phyloP scores from a whole-genome alignment of 2,797 vertebrate genomes.

The Diglossa cyanea region DNA sequence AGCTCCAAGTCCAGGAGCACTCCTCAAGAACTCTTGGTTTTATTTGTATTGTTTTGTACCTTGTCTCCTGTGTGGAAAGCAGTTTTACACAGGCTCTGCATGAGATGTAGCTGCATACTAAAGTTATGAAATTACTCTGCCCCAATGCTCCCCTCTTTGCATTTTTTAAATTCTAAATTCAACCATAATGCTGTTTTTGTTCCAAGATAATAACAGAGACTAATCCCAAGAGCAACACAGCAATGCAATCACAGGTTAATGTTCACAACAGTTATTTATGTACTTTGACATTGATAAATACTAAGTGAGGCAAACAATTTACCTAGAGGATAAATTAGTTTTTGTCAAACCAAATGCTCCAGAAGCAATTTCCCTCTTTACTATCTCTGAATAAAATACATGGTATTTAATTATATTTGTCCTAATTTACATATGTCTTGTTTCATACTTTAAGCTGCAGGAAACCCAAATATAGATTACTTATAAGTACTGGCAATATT shows the following conservation, averaged over 20 bases:
- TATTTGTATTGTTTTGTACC: neutral
- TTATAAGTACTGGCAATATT: rapidly evolving
- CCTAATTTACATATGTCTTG: neutral
- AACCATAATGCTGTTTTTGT: neutral
- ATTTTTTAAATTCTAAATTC: neutral
- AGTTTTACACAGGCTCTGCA: neutral
- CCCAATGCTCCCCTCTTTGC: neutral
- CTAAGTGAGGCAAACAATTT: neutral
- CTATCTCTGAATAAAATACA: neutral
- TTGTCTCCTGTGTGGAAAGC: neutral
- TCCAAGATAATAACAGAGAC: neutral
- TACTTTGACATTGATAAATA: neutral
- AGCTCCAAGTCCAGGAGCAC: neutral
- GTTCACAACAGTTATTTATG: neutral
- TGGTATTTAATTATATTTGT: neutral
- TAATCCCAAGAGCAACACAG: neutral
- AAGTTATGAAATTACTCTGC: neutral
- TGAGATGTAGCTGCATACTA: neutral
- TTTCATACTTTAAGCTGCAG: neutral
- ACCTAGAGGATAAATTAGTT: neutral
- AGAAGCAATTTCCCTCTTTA: neutral
- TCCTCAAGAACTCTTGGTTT: neutral
- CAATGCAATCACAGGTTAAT: neutral
- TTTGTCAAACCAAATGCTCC: neutral
- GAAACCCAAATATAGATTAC: neutral